Percentiles rank a stretch among this genome's conserved stretches.
phyloP scores from a whole-genome alignment of 2,797 vertebrate species.

The Buceros bicornis region DNA sequence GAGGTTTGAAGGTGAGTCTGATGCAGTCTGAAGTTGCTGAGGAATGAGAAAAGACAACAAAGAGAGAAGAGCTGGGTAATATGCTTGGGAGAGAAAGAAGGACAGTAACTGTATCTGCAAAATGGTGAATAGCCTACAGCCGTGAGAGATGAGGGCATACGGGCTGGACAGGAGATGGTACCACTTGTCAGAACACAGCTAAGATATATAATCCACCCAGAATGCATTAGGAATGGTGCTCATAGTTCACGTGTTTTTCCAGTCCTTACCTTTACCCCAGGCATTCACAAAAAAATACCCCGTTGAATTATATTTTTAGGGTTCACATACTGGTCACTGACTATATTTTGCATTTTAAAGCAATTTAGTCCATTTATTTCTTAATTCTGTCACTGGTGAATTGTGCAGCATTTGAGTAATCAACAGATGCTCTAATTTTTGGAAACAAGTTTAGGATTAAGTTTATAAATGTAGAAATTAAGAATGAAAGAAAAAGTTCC shows the following conservation, averaged over 20 bases:
- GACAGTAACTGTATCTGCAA: not conserved
- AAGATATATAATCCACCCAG: not conserved
- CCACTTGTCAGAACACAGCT: not conserved
- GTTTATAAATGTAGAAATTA: not conserved
- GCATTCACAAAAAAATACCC: not conserved
- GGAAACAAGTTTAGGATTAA: not conserved
- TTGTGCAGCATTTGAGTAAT: not conserved
- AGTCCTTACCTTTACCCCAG: not conserved
- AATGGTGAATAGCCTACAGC: not conserved
- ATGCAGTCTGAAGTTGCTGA: conserved; percentile 23
- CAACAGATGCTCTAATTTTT: not conserved
- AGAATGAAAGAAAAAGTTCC: not conserved
- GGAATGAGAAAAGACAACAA: conserved; percentile 6
- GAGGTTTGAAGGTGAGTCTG: conserved; percentile 55
- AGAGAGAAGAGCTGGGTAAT: not conserved
- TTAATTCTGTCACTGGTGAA: not conserved
- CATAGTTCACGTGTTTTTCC: not conserved
- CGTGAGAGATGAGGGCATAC: not conserved
- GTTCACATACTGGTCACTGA: not conserved
- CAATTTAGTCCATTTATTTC: not conserved
- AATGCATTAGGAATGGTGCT: not conserved
- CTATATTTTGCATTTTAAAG: not conserved
- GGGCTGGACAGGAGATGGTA: not conserved
- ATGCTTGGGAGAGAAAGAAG: not conserved
- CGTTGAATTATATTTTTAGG: not conserved